Evolutionary conservation across 2,888 invertebrate species (phyloP), one percentile per base, ranked within the genome.

Genomic region (Taenaris catops): DNA sequence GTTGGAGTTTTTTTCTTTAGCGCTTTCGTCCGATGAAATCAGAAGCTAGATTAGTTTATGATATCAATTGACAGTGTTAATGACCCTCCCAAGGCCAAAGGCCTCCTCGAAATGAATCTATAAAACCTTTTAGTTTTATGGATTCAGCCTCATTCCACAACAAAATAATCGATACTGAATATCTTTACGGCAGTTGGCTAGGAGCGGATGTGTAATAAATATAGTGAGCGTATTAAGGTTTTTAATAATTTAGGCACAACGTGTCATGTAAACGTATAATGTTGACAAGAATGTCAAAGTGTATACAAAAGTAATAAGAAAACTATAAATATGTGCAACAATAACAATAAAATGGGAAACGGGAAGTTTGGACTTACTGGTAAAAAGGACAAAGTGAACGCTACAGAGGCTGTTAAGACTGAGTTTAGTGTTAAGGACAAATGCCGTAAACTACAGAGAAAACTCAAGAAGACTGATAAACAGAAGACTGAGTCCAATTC

Each of bases 361-460:
- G 83, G 78, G 45, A 86, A 80, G 60, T 80, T 83, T 38, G 71
- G 76, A 51, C 78, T 83, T 46, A 67, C 58, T 42, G 56, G 60
- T 29, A 72, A 80, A 57, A 86, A 81, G 54, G 74, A 83, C 71
- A 86, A 80, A 74, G 74, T 76, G 64, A 57, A 59, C 43, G 59
- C 55, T 48, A 54, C 52, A 39, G 62, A 65, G 43, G 61, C 62
- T 43, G 55, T 39, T 14, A 81, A 81, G 71, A 72, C 75, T 70
- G 80, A 80, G 53, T 71, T 74, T 74, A 84, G 80, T 76, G 74
- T 84, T 74, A 84, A 81, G 63, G 80, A 86, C 46, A 83, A 75
- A 63, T 81, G 67, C 59, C 63, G 65, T 32, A 80, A 83, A 58
- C 67, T 83, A 63, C 79, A 81, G 59, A 86, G 80, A 58, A 84